Percentiles rank a stretch among this genome's conserved stretches.
phyloP scores from a whole-genome alignment of 1,140 invertebrate genomes.

The Phymastichus coffea region DNA sequence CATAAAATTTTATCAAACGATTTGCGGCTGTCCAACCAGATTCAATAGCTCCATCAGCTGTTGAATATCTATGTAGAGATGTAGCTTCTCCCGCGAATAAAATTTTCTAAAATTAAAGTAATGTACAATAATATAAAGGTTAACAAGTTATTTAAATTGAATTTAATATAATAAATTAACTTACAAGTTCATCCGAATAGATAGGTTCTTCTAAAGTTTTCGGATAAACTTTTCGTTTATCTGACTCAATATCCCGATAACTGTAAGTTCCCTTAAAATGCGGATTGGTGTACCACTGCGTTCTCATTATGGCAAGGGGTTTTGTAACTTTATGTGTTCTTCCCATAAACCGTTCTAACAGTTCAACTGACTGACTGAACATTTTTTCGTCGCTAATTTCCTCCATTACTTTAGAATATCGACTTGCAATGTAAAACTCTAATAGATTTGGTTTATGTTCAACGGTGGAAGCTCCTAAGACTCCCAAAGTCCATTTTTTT shows the following conservation, averaged over 20 bases:
- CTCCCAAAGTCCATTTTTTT: conserved; percentile 61
- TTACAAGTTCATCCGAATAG: neutral
- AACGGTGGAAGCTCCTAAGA: conserved; percentile 64
- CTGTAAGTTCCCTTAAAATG: conserved; percentile 70
- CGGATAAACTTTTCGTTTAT: conserved; percentile 29
- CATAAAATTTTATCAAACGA: conserved; percentile 47
- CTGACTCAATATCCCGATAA: conserved; percentile 59
- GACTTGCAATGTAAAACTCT: conserved; percentile 61
- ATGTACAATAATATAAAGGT: conserved; percentile 7
- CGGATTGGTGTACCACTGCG: conserved; percentile 68
- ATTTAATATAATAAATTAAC: neutral
- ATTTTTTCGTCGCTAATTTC: conserved; percentile 54
- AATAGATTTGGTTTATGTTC: conserved; percentile 66
- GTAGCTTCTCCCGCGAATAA: conserved; percentile 71
- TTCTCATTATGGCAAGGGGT: conserved; percentile 50
- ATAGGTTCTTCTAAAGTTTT: conserved; percentile 33
- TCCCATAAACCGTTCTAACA: conserved; percentile 52
- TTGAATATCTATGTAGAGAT: conserved; percentile 65
- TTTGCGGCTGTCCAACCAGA: conserved; percentile 75
- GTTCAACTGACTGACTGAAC: conserved; percentile 42
- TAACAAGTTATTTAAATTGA: neutral
- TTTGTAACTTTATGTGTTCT: conserved; percentile 55
- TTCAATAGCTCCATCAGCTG: conserved; percentile 76
- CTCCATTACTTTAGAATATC: conserved; percentile 59
- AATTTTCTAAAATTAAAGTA: conserved; percentile 50